Evolutionary conservation across 2,888 invertebrate genomes (phyloP), one percentile per base, ranked within the genome.

Genomic region (Lasioglossum lativentre): DNA sequence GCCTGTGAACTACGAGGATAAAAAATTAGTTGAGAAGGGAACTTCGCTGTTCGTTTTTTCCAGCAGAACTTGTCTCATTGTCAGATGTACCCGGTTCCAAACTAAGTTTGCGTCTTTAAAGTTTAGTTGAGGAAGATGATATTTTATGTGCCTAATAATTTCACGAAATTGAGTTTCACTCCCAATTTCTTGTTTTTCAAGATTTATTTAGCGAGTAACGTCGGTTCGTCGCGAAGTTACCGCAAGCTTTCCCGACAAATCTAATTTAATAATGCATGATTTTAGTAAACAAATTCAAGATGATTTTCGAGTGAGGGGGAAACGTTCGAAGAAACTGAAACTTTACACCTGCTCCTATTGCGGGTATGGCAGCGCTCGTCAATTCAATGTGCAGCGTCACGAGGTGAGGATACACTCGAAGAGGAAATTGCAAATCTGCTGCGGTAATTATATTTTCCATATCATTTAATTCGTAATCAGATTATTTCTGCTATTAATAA

Each of bases 361-460:
- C 74, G 47, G 75, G 0, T 92, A 93, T 75, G 19, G 30, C 2
- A 93, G 92, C 42, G 74, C 75, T 8, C 80, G 93, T 4, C 63
- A 75, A 0, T 94, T 71, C 70, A 94, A 94, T 47, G 84, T 93
- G 8, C 6, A 5, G 1, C 91, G 94, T 1, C 94, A 94, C 72
- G 86, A 85, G 12, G 5, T 47, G 1, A 86, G 94, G n/a, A 93
- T 93, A 6, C 94, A 94, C 34, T n/a, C 30, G 6, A 40, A 70
- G 0, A 42, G 47, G 16, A 88, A 59, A 23, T 45, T 38, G 1
- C 75, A 45, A 5, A 0, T 8, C 23, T 93, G 93, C 72, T 93
- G 93, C 82, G 86, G 93, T 93, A 89, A 92, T 59, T 90, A 75
- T 27, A 56, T 38, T 73, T 19, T 10, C 68, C 30, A n/a, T 1